Conservation (phyloP, 53 echinoderm and acorn worm species). For the Henricia sp. region DNA sequence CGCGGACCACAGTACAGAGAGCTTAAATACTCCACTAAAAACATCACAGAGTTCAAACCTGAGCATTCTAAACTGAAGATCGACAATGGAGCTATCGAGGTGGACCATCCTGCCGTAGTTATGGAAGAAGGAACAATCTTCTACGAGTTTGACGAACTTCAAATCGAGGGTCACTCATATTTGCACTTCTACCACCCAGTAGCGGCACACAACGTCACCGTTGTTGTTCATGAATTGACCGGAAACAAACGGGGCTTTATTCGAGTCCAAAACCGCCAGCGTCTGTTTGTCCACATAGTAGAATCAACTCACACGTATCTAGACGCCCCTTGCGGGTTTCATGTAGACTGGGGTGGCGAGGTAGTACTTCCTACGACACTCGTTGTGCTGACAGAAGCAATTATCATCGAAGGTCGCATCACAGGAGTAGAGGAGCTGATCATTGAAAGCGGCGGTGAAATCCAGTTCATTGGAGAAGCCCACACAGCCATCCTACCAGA, state of each 20-base stretch:
- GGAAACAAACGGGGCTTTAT: constrained; percentile 88
- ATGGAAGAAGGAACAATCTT: constrained; percentile 89
- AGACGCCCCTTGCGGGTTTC: constrained; percentile 91
- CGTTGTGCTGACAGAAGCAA: constrained; percentile 67
- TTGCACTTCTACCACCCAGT: constrained; percentile 89
- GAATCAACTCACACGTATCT: constrained; percentile 95
- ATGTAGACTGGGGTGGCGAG: constrained; percentile 86
- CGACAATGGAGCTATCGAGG: constrained; percentile 80
- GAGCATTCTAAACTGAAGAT: constrained; percentile 83
- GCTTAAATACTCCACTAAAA: constrained; percentile 74
- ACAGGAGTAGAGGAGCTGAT: constrained; percentile 88
- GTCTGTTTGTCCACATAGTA: constrained; percentile 82
- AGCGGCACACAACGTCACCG: constrained; percentile 81
- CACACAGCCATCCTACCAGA: constrained; percentile 71
- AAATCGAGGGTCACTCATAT: constrained; percentile 88
- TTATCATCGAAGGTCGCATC: constrained; percentile 84
- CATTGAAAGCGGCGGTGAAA: constrained; percentile 73
- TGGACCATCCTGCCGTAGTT: constrained; percentile 85
- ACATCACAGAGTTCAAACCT: constrained; percentile 86
- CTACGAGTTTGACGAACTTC: constrained; percentile 95
- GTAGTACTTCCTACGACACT: constrained; percentile 84
- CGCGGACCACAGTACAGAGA: constrained; percentile 94
- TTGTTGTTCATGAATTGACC: constrained; percentile 83
- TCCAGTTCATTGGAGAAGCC: constrained; percentile 74
- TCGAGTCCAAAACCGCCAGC: constrained; percentile 75